Evolutionary conservation across 1,140 invertebrate species (phyloP).

Genomic region (Hesperophylax magnus): DNA sequence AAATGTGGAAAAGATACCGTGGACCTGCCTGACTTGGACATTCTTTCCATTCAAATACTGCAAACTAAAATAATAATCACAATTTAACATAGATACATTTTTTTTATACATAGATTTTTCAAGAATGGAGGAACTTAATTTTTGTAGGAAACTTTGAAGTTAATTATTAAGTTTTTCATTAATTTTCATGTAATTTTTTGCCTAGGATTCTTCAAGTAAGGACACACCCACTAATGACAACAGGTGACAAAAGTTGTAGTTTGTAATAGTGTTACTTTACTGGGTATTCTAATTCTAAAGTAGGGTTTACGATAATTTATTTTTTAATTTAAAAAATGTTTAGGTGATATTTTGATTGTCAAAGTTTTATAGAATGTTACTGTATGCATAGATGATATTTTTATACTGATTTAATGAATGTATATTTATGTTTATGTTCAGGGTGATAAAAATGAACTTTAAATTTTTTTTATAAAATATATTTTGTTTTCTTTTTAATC

Average conservation of each 20-base stretch:
- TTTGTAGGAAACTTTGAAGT: too few relatives aligned
- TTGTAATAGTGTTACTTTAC: background rate
- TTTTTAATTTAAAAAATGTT: background rate
- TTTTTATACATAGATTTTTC: too few relatives aligned
- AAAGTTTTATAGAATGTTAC: background rate
- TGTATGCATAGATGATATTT: background rate
- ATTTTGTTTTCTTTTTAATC: too few relatives aligned
- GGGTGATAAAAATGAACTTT: too few relatives aligned
- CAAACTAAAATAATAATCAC: too few relatives aligned
- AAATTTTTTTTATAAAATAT: too few relatives aligned
- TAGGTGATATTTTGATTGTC: slow-evolving; percentile 1
- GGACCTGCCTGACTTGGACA: too few relatives aligned
- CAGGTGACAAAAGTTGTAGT: background rate
- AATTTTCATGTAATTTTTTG: slow-evolving; percentile 7
- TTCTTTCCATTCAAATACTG: too few relatives aligned
- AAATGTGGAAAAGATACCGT: too few relatives aligned
- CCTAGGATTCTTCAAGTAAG: background rate
- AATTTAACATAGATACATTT: too few relatives aligned
- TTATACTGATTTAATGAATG: background rate
- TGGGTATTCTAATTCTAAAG: background rate
- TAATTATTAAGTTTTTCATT: background rate
- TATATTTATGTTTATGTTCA: too few relatives aligned
- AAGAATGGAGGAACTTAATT: too few relatives aligned
- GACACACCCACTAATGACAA: background rate
- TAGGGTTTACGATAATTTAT: slow-evolving; percentile 9